Percentiles rank a stretch among this genome's conserved stretches.
These are phyloP conservation scores for Eunapius fragilis DNA, from an alignment of 37 sponge, comb jelly and placozoan species.

Conservation along the genomic window DNA sequence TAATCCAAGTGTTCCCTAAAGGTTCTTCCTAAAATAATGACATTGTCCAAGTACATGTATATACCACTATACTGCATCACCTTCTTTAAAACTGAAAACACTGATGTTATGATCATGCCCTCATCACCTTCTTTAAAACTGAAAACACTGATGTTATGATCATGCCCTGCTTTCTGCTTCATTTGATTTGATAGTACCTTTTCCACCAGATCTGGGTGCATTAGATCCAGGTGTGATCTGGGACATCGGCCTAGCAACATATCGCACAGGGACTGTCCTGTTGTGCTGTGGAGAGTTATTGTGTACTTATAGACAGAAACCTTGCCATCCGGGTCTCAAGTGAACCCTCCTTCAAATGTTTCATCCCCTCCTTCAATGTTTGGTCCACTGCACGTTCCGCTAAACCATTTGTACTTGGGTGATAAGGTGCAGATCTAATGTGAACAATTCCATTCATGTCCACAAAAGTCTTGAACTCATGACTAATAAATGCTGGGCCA, in stretches of 20 bases:
- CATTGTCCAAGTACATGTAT: no score
- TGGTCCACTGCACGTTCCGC: conserved; percentile 43
- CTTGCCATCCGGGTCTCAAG: background rate
- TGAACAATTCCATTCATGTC: conserved; percentile 32
- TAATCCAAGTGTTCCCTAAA: background rate
- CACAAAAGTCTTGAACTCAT: no score
- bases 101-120: conserved; percentile 1
- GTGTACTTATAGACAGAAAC: conserved; percentile 24
- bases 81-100: conserved; percentile 6
- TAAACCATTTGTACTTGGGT: conserved; percentile 29
- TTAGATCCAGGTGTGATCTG: conserved; percentile 29
- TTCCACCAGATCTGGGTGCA: no score
- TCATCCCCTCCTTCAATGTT: conserved; percentile 5
- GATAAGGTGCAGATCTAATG: conserved; percentile 23
- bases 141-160: background rate
- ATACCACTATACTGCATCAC: no score
- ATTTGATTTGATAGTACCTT: no score
- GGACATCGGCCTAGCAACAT: conserved; percentile 18
- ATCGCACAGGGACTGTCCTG: conserved; percentile 15
- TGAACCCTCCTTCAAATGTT: background rate
- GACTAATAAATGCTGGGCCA: no score
- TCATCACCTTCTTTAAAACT: no score
- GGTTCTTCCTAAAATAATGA: no score
- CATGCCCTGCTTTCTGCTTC: conserved; percentile 26
- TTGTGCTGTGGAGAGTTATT: conserved; percentile 3